phyloP scores from a whole-genome alignment of 2,113 vertebrate genomes.

The Uria lomvia region DNA sequence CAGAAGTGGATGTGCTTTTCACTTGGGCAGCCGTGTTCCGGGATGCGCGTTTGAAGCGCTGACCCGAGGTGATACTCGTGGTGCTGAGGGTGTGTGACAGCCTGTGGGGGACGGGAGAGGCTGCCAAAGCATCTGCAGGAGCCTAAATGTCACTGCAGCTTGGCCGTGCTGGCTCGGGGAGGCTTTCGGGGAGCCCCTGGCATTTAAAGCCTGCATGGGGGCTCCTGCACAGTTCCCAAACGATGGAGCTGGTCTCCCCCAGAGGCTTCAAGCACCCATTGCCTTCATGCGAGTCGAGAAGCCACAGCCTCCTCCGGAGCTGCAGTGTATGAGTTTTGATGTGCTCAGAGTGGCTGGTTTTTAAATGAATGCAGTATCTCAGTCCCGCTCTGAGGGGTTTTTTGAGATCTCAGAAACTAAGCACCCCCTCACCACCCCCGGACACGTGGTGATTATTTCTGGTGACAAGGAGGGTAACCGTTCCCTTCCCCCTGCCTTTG shows the following conservation, averaged over 20 bases:
- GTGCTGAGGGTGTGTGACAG: not conserved
- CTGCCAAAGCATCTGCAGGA: not conserved
- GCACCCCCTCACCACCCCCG: not conserved
- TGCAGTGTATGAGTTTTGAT: not conserved
- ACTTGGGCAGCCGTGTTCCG: accelerated
- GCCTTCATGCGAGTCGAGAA: accelerated
- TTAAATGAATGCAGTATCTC: not conserved
- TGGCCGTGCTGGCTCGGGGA: not conserved
- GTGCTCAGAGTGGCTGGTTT: not conserved
- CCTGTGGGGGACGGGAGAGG: not conserved
- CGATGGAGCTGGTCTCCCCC: not conserved
- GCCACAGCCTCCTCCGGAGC: not conserved
- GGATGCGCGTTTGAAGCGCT: not conserved
- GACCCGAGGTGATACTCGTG: accelerated
- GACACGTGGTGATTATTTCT: not conserved
- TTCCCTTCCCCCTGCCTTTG: not conserved
- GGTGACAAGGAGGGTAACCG: not conserved
- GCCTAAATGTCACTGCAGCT: not conserved
- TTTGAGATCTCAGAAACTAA: not conserved
- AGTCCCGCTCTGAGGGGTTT: not conserved
- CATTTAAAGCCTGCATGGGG: accelerated
- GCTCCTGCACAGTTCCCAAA: not conserved
- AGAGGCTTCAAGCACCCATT: not conserved
- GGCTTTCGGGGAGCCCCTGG: not conserved
- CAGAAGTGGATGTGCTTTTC: not conserved